These are phyloP conservation scores for Seladonia tumulorum DNA, from an alignment of 2,888 invertebrate genomes.

Conservation along the genomic window DNA sequence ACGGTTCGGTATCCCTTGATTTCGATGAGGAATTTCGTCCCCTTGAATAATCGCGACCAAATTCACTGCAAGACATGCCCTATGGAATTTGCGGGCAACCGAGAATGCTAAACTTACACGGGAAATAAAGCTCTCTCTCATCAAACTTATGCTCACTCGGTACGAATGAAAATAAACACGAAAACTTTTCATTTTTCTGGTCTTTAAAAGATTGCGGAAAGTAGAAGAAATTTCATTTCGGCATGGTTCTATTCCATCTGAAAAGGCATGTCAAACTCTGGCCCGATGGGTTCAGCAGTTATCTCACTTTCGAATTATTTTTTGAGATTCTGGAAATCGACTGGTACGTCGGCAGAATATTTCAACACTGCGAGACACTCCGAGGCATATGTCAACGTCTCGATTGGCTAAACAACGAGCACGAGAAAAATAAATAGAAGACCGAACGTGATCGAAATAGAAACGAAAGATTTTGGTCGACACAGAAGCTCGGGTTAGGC, in stretches of 20 bases:
- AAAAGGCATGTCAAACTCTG: too few relatives aligned
- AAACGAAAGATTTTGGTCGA: slow-evolving; percentile 13
- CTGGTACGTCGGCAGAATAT: neutral
- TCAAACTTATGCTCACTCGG: too few relatives aligned
- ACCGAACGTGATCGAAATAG: slow-evolving; percentile 14
- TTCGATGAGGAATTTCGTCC: slow-evolving; percentile 36
- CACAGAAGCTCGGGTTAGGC: neutral
- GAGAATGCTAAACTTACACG: neutral
- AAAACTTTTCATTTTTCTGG: too few relatives aligned
- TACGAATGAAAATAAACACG: too few relatives aligned
- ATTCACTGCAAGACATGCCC: neutral
- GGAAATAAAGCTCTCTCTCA: neutral
- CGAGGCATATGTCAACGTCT: neutral
- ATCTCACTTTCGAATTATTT: neutral
- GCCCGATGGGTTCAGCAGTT: too few relatives aligned
- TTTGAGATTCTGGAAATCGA: neutral
- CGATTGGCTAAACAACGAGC: neutral
- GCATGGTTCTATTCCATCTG: too few relatives aligned
- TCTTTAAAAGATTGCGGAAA: too few relatives aligned
- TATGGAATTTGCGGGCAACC: neutral
- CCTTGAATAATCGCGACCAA: slow-evolving; percentile 10
- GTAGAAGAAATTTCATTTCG: too few relatives aligned
- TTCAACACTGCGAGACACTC: neutral
- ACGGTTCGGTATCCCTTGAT: slow-evolving; percentile 15
- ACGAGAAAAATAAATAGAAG: slow-evolving; percentile 22